Percentiles rank a stretch among this genome's conserved stretches.
phyloP scores from a whole-genome alignment of 37 sponge, comb jelly and placozoan species.

The Haliclona indistincta region DNA sequence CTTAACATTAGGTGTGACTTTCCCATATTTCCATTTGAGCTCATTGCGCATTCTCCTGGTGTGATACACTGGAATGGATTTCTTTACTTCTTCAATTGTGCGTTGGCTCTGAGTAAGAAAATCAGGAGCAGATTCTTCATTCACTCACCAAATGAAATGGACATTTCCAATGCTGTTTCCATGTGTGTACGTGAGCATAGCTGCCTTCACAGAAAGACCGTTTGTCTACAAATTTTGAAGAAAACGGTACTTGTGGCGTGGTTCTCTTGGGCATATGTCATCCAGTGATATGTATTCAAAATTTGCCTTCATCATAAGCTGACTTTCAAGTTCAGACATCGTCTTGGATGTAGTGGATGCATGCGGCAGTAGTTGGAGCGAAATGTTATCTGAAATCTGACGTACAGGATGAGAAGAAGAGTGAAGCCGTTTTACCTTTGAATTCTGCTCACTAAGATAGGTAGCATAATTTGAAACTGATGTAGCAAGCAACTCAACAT shows the following conservation, averaged over 20 bases:
- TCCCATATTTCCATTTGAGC: background rate
- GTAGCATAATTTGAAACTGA: conserved; percentile 8
- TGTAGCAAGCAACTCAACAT: background rate
- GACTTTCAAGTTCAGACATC: background rate
- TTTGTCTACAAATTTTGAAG: background rate
- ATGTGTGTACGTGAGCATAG: conserved; percentile 35
- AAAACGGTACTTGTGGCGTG: conserved; percentile 19
- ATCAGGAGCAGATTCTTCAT: conserved; percentile 6
- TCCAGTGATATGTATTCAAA: conserved; percentile 20
- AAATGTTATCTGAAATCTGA: conserved; percentile 7
- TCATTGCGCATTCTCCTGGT: background rate
- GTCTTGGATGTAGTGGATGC: background rate
- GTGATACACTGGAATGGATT: background rate
- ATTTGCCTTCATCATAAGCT: conserved; percentile 2
- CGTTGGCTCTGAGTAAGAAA: conserved; percentile 16
- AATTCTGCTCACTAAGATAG: conserved; percentile 11
- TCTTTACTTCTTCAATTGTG: conserved; percentile 25
- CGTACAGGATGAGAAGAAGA: background rate
- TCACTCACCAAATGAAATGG: conserved; percentile 48
- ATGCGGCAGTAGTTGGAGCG: background rate
- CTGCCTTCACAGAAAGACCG: background rate
- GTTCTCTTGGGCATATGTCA: conserved; percentile 9
- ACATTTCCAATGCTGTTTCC: conserved; percentile 53
- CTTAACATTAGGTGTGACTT: background rate
- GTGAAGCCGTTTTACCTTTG: conserved; percentile 21